A percentile compares a stretch with the other conserved stretches of the same genome.
Conservation (phyloP, 2,888 invertebrate genomes). For the Drosophila paramelanica region DNA sequence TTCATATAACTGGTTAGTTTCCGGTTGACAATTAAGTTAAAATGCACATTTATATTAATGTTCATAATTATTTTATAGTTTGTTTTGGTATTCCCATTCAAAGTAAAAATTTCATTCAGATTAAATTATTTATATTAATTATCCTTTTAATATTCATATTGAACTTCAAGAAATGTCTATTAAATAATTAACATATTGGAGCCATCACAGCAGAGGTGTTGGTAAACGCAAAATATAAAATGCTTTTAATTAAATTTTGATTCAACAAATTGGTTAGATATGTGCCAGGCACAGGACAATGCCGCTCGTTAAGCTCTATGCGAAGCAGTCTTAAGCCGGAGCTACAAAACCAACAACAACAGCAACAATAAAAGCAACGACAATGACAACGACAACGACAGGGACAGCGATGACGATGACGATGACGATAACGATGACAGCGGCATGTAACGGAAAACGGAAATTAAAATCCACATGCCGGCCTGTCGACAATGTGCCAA, state of each 20-base stretch:
- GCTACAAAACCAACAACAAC: conserved; percentile 5
- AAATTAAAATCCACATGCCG: conserved; percentile 68
- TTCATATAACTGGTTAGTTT: neutral
- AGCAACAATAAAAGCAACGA: conserved; percentile 3
- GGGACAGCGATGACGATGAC: conserved; percentile 16
- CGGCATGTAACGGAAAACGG: conserved; percentile 68
- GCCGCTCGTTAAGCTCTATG: conserved; percentile 9
- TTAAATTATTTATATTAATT: too few relatives aligned
- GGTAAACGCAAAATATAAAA: neutral
- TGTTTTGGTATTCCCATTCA: neutral
- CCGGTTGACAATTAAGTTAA: neutral
- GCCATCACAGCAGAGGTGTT: conserved; percentile 5
- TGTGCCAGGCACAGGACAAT: conserved; percentile 4
- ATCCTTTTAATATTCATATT: neutral
- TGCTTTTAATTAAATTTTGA: conserved; percentile 1
- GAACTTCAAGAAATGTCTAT: too few relatives aligned
- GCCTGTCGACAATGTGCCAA: conserved; percentile 43
- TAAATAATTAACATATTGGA: neutral
- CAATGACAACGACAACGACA: conserved; percentile 3
- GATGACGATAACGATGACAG: conserved; percentile 59
- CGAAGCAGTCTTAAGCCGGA: neutral
- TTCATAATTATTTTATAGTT: neutral
- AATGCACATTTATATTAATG: neutral
- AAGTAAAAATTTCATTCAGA: neutral
- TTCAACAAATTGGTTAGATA: conserved; percentile 2